Evolutionary conservation across 2,797 vertebrate species (phyloP).

Genomic region (Spinus olivaceus): DNA sequence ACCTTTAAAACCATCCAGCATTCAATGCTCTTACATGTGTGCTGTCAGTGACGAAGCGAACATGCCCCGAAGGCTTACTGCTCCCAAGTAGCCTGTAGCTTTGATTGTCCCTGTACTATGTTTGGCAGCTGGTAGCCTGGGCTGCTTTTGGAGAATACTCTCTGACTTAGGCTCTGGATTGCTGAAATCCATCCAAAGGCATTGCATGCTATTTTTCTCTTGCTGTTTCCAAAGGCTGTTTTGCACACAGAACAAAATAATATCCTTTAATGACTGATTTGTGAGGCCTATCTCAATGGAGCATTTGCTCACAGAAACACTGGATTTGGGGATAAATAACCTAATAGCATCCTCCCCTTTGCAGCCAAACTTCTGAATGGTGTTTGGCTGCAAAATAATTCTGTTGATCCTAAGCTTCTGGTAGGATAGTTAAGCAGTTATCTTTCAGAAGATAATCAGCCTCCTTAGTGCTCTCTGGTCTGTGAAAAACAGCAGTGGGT

Average conservation of each 20-base stretch:
- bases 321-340: neutral
- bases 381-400: neutral
- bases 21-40: neutral
- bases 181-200: neutral
- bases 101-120: neutral
- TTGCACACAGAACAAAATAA: neutral
- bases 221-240: neutral
- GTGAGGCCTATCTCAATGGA: neutral
- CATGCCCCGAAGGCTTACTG: neutral
- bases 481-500: neutral
- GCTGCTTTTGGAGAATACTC: neutral
- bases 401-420: neutral
- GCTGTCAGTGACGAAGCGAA: neutral
- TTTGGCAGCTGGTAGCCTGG: slow-evolving; percentile 7
- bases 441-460: neutral
- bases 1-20: neutral
- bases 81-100: neutral
- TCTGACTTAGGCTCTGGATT: neutral
- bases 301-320: neutral
- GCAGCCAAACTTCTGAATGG: neutral
- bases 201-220: neutral
- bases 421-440: neutral
- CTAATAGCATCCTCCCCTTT: neutral
- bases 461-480: neutral
- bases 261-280: neutral